phyloP scores from a whole-genome alignment of 2,888 invertebrate genomes.

The Lasioglossum malachurum region DNA sequence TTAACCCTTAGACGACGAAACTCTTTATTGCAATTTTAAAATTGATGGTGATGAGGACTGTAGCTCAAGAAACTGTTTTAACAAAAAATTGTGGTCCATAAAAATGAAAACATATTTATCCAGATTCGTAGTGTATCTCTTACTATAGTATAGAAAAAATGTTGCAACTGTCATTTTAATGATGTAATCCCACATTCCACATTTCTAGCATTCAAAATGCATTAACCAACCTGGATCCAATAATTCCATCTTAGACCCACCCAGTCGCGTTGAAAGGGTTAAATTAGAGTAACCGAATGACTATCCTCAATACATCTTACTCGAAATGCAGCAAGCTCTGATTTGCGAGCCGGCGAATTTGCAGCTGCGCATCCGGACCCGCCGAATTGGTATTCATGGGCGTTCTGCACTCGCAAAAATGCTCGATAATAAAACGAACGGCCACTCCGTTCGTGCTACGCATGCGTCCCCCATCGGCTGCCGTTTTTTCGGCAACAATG shows the following conservation, averaged over 20 bases:
- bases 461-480: background rate
- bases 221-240: background rate
- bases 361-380: conserved; percentile 24
- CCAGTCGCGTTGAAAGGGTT: background rate
- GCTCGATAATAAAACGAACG: conserved; percentile 29
- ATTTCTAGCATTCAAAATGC: background rate
- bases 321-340: background rate
- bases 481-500: background rate
- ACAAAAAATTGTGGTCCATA: background rate
- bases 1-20: background rate
- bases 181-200: too few relatives aligned
- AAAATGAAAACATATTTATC: background rate
- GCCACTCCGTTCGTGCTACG: background rate
- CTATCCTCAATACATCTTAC: background rate
- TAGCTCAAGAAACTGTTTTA: background rate
- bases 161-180: background rate
- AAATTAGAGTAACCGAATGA: background rate
- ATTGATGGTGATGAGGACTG: background rate
- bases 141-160: background rate
- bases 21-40: background rate
- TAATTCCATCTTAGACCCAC: background rate
- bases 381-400: conserved; percentile 24
- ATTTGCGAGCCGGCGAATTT: conserved; percentile 10
- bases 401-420: conserved; percentile 6
- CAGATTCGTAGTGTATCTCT: background rate